Conservation (phyloP, 2,113 vertebrate species). For the Paradisaea rubra region DNA sequence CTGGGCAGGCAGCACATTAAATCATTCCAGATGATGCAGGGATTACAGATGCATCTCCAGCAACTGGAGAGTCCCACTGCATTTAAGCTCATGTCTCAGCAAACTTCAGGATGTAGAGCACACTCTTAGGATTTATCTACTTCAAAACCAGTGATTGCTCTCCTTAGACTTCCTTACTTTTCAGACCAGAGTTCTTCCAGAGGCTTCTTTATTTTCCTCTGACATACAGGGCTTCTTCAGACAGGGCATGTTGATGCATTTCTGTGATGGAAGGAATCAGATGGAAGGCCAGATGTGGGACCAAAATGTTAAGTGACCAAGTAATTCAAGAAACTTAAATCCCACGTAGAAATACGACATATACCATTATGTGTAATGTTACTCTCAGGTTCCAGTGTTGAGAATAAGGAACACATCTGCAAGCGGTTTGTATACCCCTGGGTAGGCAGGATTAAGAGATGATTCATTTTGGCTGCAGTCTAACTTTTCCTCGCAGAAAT, state of each 20-base stretch:
- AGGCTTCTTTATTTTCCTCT: neutral
- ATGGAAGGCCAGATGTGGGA: neutral
- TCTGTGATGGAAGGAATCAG: neutral
- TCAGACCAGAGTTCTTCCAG: neutral
- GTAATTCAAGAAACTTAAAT: neutral
- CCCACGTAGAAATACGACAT: neutral
- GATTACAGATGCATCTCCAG: neutral
- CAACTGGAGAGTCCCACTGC: neutral
- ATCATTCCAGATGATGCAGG: neutral
- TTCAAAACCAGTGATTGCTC: neutral
- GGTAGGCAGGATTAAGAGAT: neutral
- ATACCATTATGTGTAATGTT: neutral
- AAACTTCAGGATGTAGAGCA: neutral
- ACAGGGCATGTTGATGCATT: neutral
- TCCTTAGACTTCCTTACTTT: neutral
- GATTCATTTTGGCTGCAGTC: fast-evolving
- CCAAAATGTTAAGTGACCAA: neutral
- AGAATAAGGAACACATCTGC: neutral
- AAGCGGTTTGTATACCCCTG: neutral
- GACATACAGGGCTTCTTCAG: neutral
- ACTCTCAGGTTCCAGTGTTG: neutral
- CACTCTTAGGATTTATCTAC: neutral
- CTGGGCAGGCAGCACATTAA: neutral
- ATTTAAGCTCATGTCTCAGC: neutral
- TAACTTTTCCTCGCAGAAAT: neutral